These are phyloP conservation scores for Antedon mediterranea DNA, from an alignment of 53 echinoderm and acorn worm species.

Conservation along the genomic window DNA sequence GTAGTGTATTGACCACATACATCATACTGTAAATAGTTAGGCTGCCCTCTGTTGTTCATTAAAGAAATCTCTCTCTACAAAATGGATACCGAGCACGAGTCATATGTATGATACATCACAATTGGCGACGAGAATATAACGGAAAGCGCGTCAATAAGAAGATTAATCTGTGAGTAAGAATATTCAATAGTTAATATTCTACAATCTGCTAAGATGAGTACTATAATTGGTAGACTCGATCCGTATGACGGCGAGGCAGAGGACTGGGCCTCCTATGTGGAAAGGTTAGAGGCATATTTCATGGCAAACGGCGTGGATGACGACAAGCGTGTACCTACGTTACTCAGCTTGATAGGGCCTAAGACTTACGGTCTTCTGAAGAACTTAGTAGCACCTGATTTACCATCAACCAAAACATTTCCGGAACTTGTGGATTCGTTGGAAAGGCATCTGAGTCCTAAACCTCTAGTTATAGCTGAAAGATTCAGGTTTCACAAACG, in stretches of 20 bases:
- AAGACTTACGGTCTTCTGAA: conserved; percentile 28
- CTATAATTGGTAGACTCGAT: not conserved
- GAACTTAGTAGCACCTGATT: conserved; percentile 24
- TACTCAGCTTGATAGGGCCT: conserved; percentile 20
- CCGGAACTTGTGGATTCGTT: conserved; percentile 22
- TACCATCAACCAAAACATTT: conserved; percentile 24
- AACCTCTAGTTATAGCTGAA: conserved; percentile 45
- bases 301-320: conserved; percentile 23
- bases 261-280: conserved; percentile 37
- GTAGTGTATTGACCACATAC: too few species aligned
- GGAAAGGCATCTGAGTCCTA: conserved; percentile 22
- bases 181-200: too few species aligned
- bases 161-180: too few species aligned
- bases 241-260: not conserved
- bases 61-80: not conserved
- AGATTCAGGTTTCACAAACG: conserved; percentile 44
- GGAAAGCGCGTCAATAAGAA: too few species aligned
- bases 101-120: not conserved
- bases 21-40: too few species aligned
- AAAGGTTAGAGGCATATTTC: conserved; percentile 33
- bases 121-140: too few species aligned
- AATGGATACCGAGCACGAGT: not conserved
- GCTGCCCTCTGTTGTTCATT: not conserved
- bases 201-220: not conserved
- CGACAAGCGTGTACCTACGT: conserved; percentile 8